A percentile compares a stretch with the other conserved stretches of the same genome.
phyloP scores from a whole-genome alignment of 2,888 invertebrate species.

The Tetanocera ferruginea region DNA sequence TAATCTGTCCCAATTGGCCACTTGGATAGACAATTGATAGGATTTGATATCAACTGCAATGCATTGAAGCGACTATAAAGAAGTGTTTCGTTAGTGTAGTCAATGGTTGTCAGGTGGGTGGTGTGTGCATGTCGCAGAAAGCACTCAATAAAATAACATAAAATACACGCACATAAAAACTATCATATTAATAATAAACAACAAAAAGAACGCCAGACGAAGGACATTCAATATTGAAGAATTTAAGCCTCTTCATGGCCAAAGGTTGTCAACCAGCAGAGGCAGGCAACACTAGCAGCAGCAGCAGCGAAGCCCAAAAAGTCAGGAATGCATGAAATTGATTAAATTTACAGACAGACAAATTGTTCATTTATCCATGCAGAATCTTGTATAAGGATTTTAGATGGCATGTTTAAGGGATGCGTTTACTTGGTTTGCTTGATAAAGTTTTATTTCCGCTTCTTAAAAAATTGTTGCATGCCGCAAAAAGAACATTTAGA shows the following conservation, averaged over 20 bases:
- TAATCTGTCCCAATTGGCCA: conserved; percentile 63
- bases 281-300: background rate
- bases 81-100: background rate
- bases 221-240: background rate
- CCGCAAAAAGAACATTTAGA: too few relatives aligned
- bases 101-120: too few relatives aligned
- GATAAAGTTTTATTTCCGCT: too few relatives aligned
- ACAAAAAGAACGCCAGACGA: background rate
- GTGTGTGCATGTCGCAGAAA: background rate
- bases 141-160: conserved; percentile 37
- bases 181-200: conserved; percentile 21
- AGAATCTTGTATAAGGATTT: too few relatives aligned
- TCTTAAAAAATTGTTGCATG: too few relatives aligned
- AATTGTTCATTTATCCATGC: background rate
- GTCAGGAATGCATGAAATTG: conserved; percentile 25
- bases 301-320: background rate
- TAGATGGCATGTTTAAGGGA: too few relatives aligned
- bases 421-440: too few relatives aligned
- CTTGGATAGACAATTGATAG: conserved; percentile 62
- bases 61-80: background rate
- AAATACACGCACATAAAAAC: conserved; percentile 12
- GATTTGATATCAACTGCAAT: conserved; percentile 58
- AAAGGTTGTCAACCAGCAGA: background rate
- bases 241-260: background rate
- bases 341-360: conserved; percentile 22